Conservation (phyloP, 1,140 invertebrate species). For the Drosophila trapezifrons region DNA sequence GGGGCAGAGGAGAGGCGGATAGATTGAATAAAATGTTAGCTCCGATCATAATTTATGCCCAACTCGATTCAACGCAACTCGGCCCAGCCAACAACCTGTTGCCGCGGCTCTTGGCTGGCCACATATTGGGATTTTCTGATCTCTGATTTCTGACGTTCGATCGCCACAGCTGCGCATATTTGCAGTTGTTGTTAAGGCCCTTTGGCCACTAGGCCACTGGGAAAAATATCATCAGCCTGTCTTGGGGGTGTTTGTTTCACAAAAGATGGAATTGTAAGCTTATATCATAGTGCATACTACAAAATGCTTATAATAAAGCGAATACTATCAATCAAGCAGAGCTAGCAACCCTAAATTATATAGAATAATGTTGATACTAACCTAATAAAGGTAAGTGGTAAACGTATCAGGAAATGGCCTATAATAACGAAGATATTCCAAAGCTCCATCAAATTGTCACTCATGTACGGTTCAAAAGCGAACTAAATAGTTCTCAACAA, state of each 20-base stretch:
- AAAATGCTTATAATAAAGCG: too few species aligned
- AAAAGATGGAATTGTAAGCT: too few species aligned
- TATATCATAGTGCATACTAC: too few species aligned
- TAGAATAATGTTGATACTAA: too few species aligned
- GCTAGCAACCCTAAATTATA: too few species aligned
- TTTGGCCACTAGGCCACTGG: background rate
- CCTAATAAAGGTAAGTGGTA: too few species aligned
- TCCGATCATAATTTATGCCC: constrained; percentile 72
- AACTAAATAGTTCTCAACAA: background rate
- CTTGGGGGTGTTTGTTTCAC: too few species aligned
- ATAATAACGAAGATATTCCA: background rate
- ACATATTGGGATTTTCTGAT: constrained; percentile 18
- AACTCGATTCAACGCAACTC: background rate
- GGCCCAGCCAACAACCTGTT: constrained; percentile 33
- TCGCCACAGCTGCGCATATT: constrained; percentile 54
- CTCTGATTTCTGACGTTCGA: constrained; percentile 29
- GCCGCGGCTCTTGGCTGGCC: constrained; percentile 8
- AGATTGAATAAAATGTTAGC: constrained; percentile 51
- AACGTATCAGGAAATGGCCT: too few species aligned
- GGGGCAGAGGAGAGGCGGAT: constrained; percentile 21
- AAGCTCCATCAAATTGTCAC: too few species aligned
- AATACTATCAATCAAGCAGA: too few species aligned
- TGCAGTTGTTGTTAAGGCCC: constrained; percentile 23
- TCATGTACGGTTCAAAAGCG: too few species aligned
- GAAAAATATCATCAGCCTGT: background rate